A percentile compares a stretch with the other conserved stretches of the same genome.
Conservation (phyloP, 2,888 invertebrate species). For the Prosopocoilus inquinatus region DNA sequence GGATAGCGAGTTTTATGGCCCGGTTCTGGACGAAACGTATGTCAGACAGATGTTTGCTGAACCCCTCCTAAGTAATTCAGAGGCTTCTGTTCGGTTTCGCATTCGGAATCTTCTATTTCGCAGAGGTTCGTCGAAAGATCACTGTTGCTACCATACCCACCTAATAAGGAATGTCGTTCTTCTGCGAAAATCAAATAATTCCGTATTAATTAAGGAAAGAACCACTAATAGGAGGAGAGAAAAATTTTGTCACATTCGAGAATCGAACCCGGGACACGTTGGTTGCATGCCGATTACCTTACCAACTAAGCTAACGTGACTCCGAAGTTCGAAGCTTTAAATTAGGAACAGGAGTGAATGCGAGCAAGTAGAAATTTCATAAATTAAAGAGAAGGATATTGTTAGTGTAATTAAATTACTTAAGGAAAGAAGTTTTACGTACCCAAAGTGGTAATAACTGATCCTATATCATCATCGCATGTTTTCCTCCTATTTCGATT, state of each 20-base stretch:
- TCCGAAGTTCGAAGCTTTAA: too few species aligned
- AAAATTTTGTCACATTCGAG: too few species aligned
- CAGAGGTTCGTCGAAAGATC: slow-evolving; percentile 85
- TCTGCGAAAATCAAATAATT: slow-evolving; percentile 49
- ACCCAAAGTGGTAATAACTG: slow-evolving; percentile 69
- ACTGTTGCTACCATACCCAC: slow-evolving; percentile 73
- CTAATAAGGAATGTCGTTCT: slow-evolving; percentile 74
- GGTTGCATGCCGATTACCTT: too few species aligned
- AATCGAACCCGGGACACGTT: too few species aligned
- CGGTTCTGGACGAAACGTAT: slow-evolving; percentile 8
- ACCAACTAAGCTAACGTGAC: too few species aligned
- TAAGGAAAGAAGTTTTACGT: slow-evolving; percentile 10
- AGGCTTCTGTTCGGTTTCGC: slow-evolving; percentile 57
- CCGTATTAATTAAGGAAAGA: not conserved
- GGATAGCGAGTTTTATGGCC: slow-evolving; percentile 34
- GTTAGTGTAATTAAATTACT: too few species aligned
- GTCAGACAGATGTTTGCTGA: slow-evolving; percentile 51
- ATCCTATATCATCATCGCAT: slow-evolving; percentile 63
- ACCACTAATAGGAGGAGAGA: too few species aligned
- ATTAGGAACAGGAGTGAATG: too few species aligned
- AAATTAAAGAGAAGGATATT: too few species aligned
- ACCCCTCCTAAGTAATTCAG: slow-evolving; percentile 46
- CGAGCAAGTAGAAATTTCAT: too few species aligned
- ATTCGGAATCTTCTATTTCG: slow-evolving; percentile 89
- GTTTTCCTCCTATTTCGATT: slow-evolving; percentile 50